phyloP scores from a whole-genome alignment of 2,888 invertebrate genomes.

The Cheilosia vulpina region DNA sequence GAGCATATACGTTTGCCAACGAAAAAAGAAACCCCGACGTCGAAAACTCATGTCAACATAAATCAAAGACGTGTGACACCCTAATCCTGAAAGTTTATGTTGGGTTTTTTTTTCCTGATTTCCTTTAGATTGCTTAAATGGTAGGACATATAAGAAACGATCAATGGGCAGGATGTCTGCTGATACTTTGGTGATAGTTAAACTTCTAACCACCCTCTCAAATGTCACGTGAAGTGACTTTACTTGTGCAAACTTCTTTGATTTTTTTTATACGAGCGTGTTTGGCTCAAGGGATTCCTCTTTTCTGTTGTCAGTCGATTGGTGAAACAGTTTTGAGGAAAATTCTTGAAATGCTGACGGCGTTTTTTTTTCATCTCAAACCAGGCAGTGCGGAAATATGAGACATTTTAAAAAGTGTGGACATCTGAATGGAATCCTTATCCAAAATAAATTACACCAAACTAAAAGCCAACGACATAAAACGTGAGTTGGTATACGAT shows the following conservation, averaged over 20 bases:
- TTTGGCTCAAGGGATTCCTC: constrained; percentile 47
- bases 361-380: constrained; percentile 22
- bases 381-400: constrained; percentile 30
- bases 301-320: constrained; percentile 38
- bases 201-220: constrained; percentile 51
- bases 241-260: constrained; percentile 67
- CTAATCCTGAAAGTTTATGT: constrained; percentile 75
- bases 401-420: constrained; percentile 27
- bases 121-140: constrained; percentile 71
- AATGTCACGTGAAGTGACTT: constrained; percentile 73
- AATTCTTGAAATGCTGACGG: constrained; percentile 53
- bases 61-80: constrained; percentile 75
- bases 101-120: constrained; percentile 55
- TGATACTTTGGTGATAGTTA: constrained; percentile 70
- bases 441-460: constrained; percentile 5
- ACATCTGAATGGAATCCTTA: constrained; percentile 34
- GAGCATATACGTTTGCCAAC: constrained; percentile 24
- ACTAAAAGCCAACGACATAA: background rate
- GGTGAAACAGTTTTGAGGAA: constrained; percentile 35
- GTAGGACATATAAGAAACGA: constrained; percentile 72
- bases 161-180: constrained; percentile 66
- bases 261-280: constrained; percentile 45
- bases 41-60: constrained; percentile 75
- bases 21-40: constrained; percentile 58
- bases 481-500: background rate